Base-by-base conservation (phyloP, 1,140 invertebrate species). In the Orussus abietinus region DNA sequence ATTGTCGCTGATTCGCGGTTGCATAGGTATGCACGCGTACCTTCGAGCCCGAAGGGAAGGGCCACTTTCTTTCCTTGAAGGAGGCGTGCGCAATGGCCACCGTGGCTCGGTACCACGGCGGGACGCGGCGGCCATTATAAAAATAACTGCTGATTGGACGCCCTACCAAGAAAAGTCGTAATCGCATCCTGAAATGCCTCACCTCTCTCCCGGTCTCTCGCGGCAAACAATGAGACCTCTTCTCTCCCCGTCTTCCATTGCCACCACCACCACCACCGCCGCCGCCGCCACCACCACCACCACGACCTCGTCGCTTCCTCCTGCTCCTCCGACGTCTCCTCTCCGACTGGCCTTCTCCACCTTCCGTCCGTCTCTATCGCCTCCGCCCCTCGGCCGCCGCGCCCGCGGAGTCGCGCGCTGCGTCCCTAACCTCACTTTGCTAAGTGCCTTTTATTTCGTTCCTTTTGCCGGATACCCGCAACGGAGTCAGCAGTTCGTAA, bases 131-230 rank as follows among this genome's bases (percentile, higher is more conserved):
- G 62, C 59, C 59, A 70, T 72, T 72, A 69, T 66, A 72, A 74
- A 72, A 74, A 74, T 74, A 72, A 72, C 69, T 68, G 63, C 68
- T 69, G 71, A 72, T 72, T 69, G 69, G 61, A 70, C 68, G 66
- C 62, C 62, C 61, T 72, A 74, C 69, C 63, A 60, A 72, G 71
- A 74, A 74, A 74, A 74, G 69, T 74, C 69, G 59, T 74, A 74
- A 74, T 74, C 67, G 63, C 62, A 64, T 69, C 69, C 63, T 67
- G 59, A 66, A 64, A 66, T 61, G 59, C 55, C 57, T 57, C 58
- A 45, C 42, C 18, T 22, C 15, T 42, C 36, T 46, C 34, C 38
- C 42, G 29, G 11, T 35, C 18, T 7, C 21, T 17, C 29, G 41
- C 18, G 40, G 35, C 40, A 53, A 51, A 50, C 42, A 48, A 42